Base-by-base conservation (phyloP, 2,797 vertebrate species). In the Dromococcyx pavoninus region DNA sequence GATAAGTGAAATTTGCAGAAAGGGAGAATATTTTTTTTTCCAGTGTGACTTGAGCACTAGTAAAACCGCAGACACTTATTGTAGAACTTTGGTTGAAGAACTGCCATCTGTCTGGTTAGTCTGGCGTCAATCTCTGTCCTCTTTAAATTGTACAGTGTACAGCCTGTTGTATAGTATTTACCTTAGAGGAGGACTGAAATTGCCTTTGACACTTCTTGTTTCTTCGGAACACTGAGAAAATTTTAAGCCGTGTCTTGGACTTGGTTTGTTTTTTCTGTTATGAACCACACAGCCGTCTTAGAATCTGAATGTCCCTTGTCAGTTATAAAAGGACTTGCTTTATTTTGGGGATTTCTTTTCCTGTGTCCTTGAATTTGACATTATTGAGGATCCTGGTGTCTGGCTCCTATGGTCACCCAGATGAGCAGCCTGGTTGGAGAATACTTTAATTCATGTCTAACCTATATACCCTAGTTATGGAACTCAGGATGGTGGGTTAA, bases 41-140 rank as follows among this genome's bases (percentile, higher is more conserved):
- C 39, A 62, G 6, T 44, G 12, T 79, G 35, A 12, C 41, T 95
- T 95, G 35, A 90, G 73, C 70, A 94, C 85, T 46, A 65, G 11
- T 82, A 67, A 88, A 96, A 51, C 91, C 27, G 7, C 50, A 82
- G 65, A 89, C 53, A 48, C 50, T 85, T 73, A 69, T 51, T 84
- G 60, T 30, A 81, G 51, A 81, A 71, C 75, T 95, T 66, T 93
- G 35, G 6, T 24, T 94, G 91, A 73, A 96, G 53, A 85, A 43
- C 23, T 61, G 24, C 85, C 91, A 94, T 11, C 48, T 69, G 28
- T 73, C 76, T 88, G 66, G 65, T 78, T 89, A 56, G 23, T 64
- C 48, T 88, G 82, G 79, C 2, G 0, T 86, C 91, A 70, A 6
- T 32, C 72, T 87, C 65, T 84, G 43, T 54, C 37, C 46, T 81